Evolutionary conservation across 2,113 vertebrate species (phyloP).

Genomic region (Gnathonemus longibarbis): DNA sequence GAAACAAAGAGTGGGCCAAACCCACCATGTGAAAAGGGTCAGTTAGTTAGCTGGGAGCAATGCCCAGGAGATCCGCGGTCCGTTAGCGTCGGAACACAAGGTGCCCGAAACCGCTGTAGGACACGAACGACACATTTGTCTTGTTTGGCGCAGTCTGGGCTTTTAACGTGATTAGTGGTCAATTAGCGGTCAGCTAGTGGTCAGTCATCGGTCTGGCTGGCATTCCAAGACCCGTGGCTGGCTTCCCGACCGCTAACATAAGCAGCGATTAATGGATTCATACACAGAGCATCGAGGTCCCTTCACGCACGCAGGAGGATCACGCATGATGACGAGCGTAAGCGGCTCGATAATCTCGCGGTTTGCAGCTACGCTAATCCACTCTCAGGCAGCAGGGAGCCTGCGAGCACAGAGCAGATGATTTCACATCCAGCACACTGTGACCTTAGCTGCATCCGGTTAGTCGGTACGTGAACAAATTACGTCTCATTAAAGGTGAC

Average conservation of each 20-base stretch:
- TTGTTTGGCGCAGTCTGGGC: not conserved
- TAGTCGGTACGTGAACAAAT: not conserved
- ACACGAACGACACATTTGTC: not conserved
- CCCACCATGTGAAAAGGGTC: not conserved
- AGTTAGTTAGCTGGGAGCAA: not conserved
- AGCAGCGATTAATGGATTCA: not conserved
- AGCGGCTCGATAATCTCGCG: not conserved
- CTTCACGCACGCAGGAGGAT: not conserved
- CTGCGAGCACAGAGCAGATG: not conserved
- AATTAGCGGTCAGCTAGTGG: not conserved
- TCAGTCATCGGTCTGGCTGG: not conserved
- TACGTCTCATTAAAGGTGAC: not conserved
- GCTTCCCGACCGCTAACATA: not conserved
- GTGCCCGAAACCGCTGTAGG: not conserved
- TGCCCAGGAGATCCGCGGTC: not conserved
- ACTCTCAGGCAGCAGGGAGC: not conserved
- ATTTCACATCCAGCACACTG: not conserved
- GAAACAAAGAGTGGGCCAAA: not conserved
- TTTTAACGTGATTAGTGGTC: not conserved
- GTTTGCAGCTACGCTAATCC: not conserved
- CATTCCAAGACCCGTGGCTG: not conserved
- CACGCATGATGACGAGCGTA: not conserved
- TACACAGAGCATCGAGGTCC: too few species aligned
- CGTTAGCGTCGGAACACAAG: not conserved
- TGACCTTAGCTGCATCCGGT: not conserved